Evolutionary conservation across 2,113 vertebrate genomes (phyloP).

Genomic region (Brachyhypopomus gauderio): DNA sequence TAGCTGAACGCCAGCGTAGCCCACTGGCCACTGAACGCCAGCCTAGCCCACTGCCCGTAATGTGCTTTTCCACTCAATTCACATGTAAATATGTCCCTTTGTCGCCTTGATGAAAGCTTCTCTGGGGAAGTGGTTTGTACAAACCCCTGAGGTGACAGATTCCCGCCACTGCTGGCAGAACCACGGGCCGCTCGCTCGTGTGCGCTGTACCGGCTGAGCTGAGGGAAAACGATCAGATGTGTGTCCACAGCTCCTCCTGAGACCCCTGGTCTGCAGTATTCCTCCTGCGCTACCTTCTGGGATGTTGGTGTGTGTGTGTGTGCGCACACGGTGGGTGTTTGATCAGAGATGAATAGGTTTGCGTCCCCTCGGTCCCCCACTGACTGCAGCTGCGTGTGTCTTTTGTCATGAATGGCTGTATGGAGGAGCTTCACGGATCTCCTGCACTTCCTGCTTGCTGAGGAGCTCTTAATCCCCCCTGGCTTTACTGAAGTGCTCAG

Average conservation of each 20-base stretch:
- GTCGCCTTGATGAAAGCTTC: slow-evolving; percentile 45
- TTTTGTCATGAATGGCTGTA: slow-evolving; percentile 60
- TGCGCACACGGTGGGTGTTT: slow-evolving; percentile 48
- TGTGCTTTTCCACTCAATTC: slow-evolving; percentile 36
- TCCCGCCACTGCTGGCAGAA: slow-evolving; percentile 53
- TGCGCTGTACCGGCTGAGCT: slow-evolving; percentile 39
- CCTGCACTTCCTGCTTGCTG: slow-evolving; percentile 8
- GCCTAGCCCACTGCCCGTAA: slow-evolving; percentile 32
- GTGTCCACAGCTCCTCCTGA: slow-evolving; percentile 23
- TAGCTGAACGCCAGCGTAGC: slow-evolving; percentile 26
- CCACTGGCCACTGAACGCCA: slow-evolving; percentile 4
- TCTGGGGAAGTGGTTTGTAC: slow-evolving; percentile 51
- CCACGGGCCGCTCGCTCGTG: slow-evolving; percentile 54
- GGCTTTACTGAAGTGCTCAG: no score
- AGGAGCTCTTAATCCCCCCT: not conserved
- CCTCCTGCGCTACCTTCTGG: slow-evolving; percentile 24
- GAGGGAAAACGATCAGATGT: not conserved
- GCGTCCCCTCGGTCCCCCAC: slow-evolving; percentile 56
- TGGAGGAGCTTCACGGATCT: slow-evolving; percentile 52
- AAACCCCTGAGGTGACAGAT: slow-evolving; percentile 49
- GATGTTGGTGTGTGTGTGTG: slow-evolving; percentile 29
- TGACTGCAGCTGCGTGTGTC: slow-evolving; percentile 69
- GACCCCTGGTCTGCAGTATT: slow-evolving; percentile 8
- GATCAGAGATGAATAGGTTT: slow-evolving; percentile 63
- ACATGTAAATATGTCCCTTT: slow-evolving; percentile 54